Conservation (phyloP, 64 coral and sea anemone species). For the Porites australiensis region DNA sequence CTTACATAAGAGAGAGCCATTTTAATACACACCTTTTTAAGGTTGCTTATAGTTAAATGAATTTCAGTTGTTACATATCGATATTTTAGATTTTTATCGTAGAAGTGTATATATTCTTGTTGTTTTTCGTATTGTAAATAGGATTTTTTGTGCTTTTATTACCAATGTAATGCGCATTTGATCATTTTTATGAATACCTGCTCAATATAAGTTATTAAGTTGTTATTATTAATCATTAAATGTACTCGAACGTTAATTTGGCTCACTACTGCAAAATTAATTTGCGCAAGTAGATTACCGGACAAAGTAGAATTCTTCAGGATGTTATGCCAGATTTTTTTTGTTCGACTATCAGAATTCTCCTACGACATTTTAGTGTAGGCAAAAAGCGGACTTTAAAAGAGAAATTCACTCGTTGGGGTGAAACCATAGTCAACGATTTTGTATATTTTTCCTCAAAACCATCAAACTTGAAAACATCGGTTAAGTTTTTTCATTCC, state of each 20-base stretch:
- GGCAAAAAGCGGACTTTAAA: neutral
- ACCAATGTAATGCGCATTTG: too few species aligned
- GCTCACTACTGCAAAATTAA: slow-evolving; percentile 1
- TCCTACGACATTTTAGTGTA: neutral
- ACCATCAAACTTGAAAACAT: too few species aligned
- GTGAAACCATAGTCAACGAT: too few species aligned
- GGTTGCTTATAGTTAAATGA: neutral
- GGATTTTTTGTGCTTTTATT: too few species aligned
- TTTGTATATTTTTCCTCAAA: too few species aligned
- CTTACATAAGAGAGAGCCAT: slow-evolving; percentile 8
- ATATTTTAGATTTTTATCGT: too few species aligned
- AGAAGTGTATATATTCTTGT: too few species aligned
- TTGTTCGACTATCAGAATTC: slow-evolving; percentile 6
- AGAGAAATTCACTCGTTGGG: too few species aligned
- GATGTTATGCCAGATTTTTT: slow-evolving; percentile 11
- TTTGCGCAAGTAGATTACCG: slow-evolving; percentile 8
- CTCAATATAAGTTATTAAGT: neutral
- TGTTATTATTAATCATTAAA: slow-evolving; percentile 11
- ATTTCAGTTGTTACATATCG: neutral
- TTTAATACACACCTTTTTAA: slow-evolving; percentile 8
- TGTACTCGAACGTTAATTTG: slow-evolving; percentile 2
- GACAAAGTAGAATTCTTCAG: slow-evolving; percentile 11
- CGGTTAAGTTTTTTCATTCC: too few species aligned
- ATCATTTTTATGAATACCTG: too few species aligned
- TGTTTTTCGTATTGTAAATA: too few species aligned